Conservation (phyloP, 2,113 vertebrate genomes). For the Myotis davidii region DNA sequence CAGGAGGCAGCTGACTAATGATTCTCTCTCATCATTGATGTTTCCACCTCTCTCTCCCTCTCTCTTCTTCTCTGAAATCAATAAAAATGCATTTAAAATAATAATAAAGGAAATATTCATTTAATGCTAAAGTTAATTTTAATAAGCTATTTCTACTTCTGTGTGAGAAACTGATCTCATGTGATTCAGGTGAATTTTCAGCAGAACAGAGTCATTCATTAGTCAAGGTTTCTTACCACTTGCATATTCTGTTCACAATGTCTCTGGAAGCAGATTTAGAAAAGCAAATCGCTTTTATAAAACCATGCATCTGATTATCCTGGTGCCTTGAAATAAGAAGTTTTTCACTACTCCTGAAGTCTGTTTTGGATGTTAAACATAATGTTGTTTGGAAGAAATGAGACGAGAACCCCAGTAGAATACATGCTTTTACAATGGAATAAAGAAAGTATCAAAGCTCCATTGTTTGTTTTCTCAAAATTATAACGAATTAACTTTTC, state of each 20-base stretch:
- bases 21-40: too few species aligned
- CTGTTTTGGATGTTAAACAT: neutral
- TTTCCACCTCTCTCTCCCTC: too few species aligned
- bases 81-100: too few species aligned
- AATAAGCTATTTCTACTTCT: neutral
- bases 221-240: neutral
- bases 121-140: neutral
- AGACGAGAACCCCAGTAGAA: neutral
- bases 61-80: too few species aligned
- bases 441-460: neutral
- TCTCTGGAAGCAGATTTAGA: neutral
- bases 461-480: neutral
- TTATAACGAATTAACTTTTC: neutral
- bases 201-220: neutral
- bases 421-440: neutral
- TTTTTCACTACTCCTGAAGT: neutral
- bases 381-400: neutral
- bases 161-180: neutral
- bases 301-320: neutral
- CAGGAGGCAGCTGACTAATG: too few species aligned
- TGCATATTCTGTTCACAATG: neutral
- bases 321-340: neutral
- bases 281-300: neutral
- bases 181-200: neutral
- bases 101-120: neutral